phyloP scores from a whole-genome alignment of 1,140 invertebrate genomes.

The Amphibalanus amphitrite region DNA sequence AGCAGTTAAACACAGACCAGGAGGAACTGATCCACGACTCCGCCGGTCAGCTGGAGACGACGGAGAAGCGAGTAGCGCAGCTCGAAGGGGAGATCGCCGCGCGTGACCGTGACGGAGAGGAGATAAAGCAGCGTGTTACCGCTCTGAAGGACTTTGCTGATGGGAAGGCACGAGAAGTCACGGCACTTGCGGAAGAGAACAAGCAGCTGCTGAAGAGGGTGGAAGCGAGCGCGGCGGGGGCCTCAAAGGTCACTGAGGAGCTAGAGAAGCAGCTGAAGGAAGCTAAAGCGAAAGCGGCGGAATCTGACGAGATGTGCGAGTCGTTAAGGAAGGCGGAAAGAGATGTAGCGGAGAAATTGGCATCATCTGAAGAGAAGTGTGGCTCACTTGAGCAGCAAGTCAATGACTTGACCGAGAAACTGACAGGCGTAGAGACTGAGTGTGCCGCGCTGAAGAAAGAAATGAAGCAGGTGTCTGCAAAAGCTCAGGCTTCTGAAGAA shows the following conservation, averaged over 20 bases:
- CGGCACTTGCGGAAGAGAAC: not conserved
- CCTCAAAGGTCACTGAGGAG: constrained; percentile 19
- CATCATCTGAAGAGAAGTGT: constrained; percentile 14
- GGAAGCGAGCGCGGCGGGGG: constrained; percentile 12
- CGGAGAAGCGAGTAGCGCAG: constrained; percentile 17
- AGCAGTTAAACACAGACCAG: constrained; percentile 26
- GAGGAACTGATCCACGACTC: constrained; percentile 26
- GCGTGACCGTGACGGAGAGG: not conserved
- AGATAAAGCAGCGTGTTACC: constrained; percentile 5
- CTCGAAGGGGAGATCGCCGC: constrained; percentile 18
- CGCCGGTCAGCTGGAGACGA: constrained; percentile 13
- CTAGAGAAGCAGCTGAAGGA: constrained; percentile 26
- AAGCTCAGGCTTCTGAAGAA: no score
- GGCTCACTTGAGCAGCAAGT: constrained; percentile 17
- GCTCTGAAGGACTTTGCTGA: not conserved
- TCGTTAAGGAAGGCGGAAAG: constrained; percentile 19
- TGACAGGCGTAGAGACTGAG: constrained; percentile 22
- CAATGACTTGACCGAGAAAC: constrained; percentile 18
- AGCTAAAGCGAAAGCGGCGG: constrained; percentile 19
- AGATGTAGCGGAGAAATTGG: constrained; percentile 9
- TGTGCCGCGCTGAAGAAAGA: constrained; percentile 22
- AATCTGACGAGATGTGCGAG: constrained; percentile 16
- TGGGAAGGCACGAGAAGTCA: no score
- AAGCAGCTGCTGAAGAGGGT: constrained; percentile 8
- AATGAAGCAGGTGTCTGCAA: constrained; percentile 16